Evolutionary conservation across 2,113 vertebrate genomes (phyloP), one percentile per base, ranked within the genome.

Genomic region (Naja naja): DNA sequence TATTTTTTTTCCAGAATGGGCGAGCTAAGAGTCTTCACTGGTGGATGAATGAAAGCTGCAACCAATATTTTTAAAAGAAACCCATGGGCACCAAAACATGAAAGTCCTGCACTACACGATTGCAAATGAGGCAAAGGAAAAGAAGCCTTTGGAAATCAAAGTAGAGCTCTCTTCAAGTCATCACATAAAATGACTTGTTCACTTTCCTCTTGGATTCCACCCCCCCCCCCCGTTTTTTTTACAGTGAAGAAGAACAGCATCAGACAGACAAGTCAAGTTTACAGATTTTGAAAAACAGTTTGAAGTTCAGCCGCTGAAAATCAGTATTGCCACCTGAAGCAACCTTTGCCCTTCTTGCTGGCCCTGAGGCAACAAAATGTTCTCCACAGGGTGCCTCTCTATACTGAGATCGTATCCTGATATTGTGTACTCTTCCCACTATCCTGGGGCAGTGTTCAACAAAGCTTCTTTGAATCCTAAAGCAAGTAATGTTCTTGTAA

Each of bases 111-210:
- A 0, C 92, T 94, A 94, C 56, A 93, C 14, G 60, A 94, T 93
- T 90, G 93, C 64, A 95, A 95, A 94, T 81, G 12, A 94, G 93
- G 39, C 56, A 91, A 94, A 94, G 90, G 91, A 93, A 49, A 49
- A 90, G 92, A 94, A 94, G 64, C 27, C 94, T 96, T 95, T 96
- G 96, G 95, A 94, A 95, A 95, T 96, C 89, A 95, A 95, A 96
- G 93, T 34, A 90, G 69, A 85, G 92, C 34, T 85, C 64, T 92
- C 90, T 93, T 93, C 30, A 2, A 91, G 90, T 74, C 93, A 89
- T 74, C 92, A 92, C 90, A 93, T 93, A 34, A 91, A 95, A 94
- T 92, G 93, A 9, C 60, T 90, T 16, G n/a, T 92, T 90, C n/a
- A 6, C 0, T 92, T 94, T 93, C 47, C 30, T 91, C 89, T 93